phyloP scores from a whole-genome alignment of 2,888 invertebrate species.

The Eulithis prunata region DNA sequence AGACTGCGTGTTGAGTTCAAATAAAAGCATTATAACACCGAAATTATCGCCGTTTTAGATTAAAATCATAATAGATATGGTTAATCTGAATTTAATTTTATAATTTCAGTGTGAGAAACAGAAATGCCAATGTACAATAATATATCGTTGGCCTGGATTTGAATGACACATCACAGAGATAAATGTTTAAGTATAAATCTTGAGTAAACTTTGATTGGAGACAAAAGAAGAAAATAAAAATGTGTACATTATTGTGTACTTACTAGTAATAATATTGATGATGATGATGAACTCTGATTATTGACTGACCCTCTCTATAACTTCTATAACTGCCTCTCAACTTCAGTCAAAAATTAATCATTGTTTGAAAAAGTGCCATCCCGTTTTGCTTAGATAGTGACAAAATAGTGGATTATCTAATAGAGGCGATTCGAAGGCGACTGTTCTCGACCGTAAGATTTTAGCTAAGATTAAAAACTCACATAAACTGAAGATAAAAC shows the following conservation, averaged over 20 bases:
- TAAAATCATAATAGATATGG: slow-evolving; percentile 1
- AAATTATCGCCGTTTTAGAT: neutral
- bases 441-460: neutral
- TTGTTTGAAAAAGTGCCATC: no score
- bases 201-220: no score
- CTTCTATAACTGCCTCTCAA: no score
- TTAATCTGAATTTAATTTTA: neutral
- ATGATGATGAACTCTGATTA: no score
- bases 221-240: no score
- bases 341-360: no score
- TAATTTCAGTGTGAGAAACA: neutral
- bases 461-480: neutral
- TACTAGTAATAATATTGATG: no score
- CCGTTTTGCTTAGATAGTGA: no score
- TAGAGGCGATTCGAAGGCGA: no score
- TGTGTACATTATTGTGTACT: no score
- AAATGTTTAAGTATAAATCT: neutral
- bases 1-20: neutral
- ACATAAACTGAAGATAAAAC: neutral
- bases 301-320: no score
- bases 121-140: neutral
- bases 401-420: no score
- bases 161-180: neutral
- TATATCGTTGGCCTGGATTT: neutral
- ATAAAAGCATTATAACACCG: neutral